Percentiles rank a stretch among this genome's conserved stretches.
phyloP scores from a whole-genome alignment of 2,113 vertebrate genomes.

The Psittacus erithacus region DNA sequence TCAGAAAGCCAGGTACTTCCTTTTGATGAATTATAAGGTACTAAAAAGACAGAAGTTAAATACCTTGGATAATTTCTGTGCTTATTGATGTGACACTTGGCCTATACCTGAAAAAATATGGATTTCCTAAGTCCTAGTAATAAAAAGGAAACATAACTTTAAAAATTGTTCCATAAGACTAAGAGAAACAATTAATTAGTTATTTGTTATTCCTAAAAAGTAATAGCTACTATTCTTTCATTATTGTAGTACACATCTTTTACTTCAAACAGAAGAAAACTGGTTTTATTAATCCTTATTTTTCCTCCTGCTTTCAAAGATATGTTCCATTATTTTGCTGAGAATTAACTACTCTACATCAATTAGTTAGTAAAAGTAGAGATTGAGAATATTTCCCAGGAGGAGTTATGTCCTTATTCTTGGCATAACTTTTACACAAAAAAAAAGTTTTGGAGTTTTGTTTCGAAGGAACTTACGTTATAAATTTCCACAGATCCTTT shows the following conservation, averaged over 20 bases:
- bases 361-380: background rate
- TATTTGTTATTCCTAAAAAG: background rate
- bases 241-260: background rate
- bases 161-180: background rate
- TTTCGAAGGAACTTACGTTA: background rate
- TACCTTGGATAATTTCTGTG: constrained; percentile 11
- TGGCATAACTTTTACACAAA: background rate
- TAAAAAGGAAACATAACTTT: background rate
- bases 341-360: background rate
- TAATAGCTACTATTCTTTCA: background rate
- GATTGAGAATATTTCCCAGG: background rate
- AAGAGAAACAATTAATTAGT: background rate
- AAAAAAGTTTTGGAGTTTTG: background rate
- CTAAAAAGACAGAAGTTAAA: constrained; percentile 5
- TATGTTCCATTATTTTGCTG: background rate
- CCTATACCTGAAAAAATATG: background rate
- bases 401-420: background rate
- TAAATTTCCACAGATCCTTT: constrained; percentile 39
- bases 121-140: constrained; percentile 1
- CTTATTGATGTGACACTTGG: background rate
- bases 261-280: background rate
- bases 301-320: background rate
- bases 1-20: background rate
- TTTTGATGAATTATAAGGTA: constrained; percentile 46
- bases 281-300: background rate